A percentile compares a stretch with the other conserved stretches of the same genome.
phyloP scores from a whole-genome alignment of 2,888 invertebrate genomes.

The Sycophila texana region DNA sequence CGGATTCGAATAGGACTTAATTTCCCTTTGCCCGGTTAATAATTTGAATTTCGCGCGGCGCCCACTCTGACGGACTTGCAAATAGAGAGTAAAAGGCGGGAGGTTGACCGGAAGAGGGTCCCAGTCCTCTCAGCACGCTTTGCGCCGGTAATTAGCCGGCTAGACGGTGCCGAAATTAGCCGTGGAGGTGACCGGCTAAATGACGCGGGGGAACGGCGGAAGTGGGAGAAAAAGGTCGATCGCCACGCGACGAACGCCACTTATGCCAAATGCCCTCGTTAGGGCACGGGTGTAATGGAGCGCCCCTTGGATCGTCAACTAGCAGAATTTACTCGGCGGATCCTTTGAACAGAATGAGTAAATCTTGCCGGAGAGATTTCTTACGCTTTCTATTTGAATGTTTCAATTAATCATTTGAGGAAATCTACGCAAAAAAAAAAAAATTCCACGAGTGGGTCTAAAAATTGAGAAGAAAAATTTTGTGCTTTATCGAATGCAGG shows the following conservation, averaged over 20 bases:
- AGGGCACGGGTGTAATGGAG: no score
- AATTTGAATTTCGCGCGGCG: slow-evolving; percentile 23
- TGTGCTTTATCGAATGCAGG: no score
- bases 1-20: slow-evolving; percentile 12
- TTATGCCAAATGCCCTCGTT: background rate
- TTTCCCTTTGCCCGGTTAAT: slow-evolving; percentile 32
- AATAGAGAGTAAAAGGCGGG: slow-evolving; percentile 29
- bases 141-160: slow-evolving; percentile 43
- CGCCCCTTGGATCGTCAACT: no score
- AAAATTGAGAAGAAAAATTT: no score
- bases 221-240: slow-evolving; percentile 7
- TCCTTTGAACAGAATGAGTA: no score
- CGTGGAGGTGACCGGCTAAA: slow-evolving; percentile 6
- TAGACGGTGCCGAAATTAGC: slow-evolving; percentile 37
- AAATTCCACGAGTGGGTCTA: no score
- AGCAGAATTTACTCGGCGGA: no score
- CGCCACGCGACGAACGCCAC: background rate
- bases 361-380: no score
- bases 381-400: no score
- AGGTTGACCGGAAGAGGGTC: background rate
- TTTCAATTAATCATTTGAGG: no score
- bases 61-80: slow-evolving; percentile 17
- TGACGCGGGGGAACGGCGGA: background rate
- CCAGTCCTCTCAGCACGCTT: background rate
- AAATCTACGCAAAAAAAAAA: no score